Percentiles rank a stretch among this genome's conserved stretches.
These are phyloP conservation scores for Lindbergichthys nudifrons DNA, from an alignment of 2,797 vertebrate genomes.

Conservation along the genomic window DNA sequence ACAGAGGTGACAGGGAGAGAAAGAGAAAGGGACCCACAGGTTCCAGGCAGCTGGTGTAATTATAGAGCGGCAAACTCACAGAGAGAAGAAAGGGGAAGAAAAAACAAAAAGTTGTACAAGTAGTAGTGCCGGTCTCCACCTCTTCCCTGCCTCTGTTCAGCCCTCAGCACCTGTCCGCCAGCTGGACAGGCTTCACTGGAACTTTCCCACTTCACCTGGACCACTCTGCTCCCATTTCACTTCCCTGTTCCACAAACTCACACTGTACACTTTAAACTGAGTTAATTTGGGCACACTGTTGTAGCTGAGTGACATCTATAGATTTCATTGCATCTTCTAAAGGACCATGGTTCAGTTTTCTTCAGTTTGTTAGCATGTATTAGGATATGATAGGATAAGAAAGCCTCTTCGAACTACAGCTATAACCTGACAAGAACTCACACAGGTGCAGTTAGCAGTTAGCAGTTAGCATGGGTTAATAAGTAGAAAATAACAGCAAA, in stretches of 20 bases:
- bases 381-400: neutral
- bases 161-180: conserved; percentile 68
- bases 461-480: neutral
- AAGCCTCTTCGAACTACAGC: neutral
- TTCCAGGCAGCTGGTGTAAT: conserved; percentile 69
- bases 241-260: neutral
- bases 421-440: neutral
- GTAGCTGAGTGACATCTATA: neutral
- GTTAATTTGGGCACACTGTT: neutral
- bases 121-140: conserved; percentile 52
- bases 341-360: neutral
- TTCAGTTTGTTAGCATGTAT: neutral
- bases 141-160: conserved; percentile 50
- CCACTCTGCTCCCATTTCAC: neutral
- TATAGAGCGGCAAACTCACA: conserved; percentile 58
- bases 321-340: neutral
- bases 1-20: conserved; percentile 22
- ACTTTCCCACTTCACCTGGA: conserved; percentile 26
- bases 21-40: conserved; percentile 13
- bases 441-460: neutral
- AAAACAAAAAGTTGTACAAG: conserved; percentile 48
- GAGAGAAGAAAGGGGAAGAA: conserved; percentile 42
- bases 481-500: too few species aligned
- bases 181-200: conserved; percentile 46
- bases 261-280: neutral